phyloP scores from a whole-genome alignment of 2,888 invertebrate genomes.

The Cryptus viduatorius region DNA sequence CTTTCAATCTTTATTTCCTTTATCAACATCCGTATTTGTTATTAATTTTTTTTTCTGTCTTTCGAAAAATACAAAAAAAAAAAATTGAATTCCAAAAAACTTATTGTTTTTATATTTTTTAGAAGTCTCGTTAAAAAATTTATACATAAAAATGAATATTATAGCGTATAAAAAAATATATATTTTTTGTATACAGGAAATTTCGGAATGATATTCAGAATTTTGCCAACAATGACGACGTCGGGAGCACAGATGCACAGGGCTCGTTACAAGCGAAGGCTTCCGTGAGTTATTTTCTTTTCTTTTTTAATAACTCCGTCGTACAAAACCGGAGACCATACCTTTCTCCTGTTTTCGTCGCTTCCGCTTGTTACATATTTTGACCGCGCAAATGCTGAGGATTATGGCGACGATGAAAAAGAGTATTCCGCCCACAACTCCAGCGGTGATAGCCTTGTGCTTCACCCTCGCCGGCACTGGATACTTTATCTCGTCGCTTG shows the following conservation, averaged over 20 bases:
- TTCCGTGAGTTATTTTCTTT: constrained; percentile 9
- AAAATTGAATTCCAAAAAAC: too few relatives aligned
- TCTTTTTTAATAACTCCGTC: constrained; percentile 21
- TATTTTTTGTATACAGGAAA: too few relatives aligned
- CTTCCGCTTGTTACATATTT: constrained; percentile 98
- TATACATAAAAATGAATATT: too few relatives aligned
- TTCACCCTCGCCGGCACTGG: constrained; percentile 96
- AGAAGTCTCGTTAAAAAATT: too few relatives aligned
- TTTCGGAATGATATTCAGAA: too few relatives aligned
- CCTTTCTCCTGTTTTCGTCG: constrained; percentile 99
- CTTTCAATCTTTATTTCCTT: background rate
- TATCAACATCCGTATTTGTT: background rate
- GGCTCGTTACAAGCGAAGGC: constrained; percentile 69
- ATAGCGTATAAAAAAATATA: too few relatives aligned
- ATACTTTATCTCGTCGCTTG: constrained; percentile 95
- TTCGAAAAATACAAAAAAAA: too few relatives aligned
- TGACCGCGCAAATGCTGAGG: constrained; percentile 98
- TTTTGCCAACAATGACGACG: constrained; percentile 51
- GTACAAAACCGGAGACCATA: constrained; percentile 82
- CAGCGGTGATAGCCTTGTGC: constrained; percentile 98
- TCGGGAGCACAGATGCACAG: constrained; percentile 75
- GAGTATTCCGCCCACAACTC: constrained; percentile 97
- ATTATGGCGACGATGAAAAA: constrained; percentile 99
- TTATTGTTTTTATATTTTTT: too few relatives aligned
- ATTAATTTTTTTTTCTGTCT: too few relatives aligned